phyloP scores from a whole-genome alignment of 2,113 vertebrate species.

The Eurypyga helias region DNA sequence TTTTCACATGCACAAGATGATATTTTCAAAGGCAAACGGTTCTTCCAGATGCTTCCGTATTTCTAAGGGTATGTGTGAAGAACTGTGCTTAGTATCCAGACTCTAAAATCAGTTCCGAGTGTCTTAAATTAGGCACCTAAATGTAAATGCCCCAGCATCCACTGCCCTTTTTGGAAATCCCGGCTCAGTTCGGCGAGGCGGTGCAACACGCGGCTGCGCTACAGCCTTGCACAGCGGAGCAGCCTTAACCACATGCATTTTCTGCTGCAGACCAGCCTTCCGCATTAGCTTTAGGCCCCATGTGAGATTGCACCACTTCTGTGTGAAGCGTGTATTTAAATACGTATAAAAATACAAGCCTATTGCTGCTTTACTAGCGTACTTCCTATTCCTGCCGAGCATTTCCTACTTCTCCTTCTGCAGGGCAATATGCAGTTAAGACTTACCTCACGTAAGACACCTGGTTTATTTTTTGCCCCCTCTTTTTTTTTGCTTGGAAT shows the following conservation, averaged over 20 bases:
- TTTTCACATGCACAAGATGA: neutral
- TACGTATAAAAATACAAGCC: constrained; percentile 64
- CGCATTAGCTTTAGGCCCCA: neutral
- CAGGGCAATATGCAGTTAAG: neutral
- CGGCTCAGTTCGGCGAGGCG: neutral
- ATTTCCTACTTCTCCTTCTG: constrained; percentile 64
- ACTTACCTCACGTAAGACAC: neutral
- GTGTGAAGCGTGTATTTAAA: constrained; percentile 42
- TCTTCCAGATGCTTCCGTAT: neutral
- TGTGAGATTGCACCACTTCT: constrained; percentile 49
- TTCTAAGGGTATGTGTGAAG: neutral
- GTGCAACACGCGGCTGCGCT: neutral
- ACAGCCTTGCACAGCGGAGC: neutral
- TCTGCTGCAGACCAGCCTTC: constrained; percentile 5
- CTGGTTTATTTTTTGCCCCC: neutral
- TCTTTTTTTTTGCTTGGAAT: neutral
- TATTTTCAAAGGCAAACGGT: neutral
- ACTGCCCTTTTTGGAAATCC: neutral
- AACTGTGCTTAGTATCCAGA: neutral
- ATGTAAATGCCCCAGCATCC: neutral
- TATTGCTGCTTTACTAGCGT: constrained; percentile 1
- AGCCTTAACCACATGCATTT: neutral
- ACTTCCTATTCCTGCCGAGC: constrained; percentile 48
- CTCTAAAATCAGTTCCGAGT: neutral
- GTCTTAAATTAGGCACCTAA: neutral